A percentile compares a stretch with the other conserved stretches of the same genome.
Conservation (phyloP, 2,888 invertebrate species). For the Sepioteuthis lessoniana region DNA sequence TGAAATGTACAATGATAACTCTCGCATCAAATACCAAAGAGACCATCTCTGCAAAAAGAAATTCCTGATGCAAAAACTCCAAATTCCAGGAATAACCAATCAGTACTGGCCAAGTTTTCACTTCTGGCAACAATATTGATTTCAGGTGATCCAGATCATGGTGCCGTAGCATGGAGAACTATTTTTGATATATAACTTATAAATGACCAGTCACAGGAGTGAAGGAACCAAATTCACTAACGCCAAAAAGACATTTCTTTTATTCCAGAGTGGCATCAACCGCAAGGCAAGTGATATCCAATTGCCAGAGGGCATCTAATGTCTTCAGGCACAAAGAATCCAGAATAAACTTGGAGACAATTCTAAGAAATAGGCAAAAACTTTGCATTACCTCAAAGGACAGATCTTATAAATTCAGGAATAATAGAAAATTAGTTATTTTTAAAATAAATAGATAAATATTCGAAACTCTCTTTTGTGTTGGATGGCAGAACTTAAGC, state of each 20-base stretch:
- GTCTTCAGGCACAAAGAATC: not conserved
- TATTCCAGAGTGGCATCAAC: not conserved
- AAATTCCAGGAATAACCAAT: not conserved
- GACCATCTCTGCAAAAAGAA: not conserved
- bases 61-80: not conserved
- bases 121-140: not conserved
- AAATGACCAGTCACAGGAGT: not conserved
- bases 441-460: not conserved
- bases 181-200: not conserved
- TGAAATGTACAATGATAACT: not conserved
- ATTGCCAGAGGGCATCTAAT: slow-evolving; percentile 33
- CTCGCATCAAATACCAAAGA: not conserved
- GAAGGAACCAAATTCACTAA: not conserved
- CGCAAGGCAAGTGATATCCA: not conserved
- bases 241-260: not conserved
- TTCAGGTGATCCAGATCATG: not conserved
- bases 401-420: not conserved
- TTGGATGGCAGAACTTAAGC: too few species aligned
- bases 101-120: not conserved
- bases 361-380: not conserved
- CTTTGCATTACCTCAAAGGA: not conserved
- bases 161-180: not conserved
- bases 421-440: not conserved
- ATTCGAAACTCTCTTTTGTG: too few species aligned
- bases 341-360: not conserved